Evolutionary conservation across 2,888 invertebrate species (phyloP), one percentile per base, ranked within the genome.

Genomic region (Saturnia japonica): DNA sequence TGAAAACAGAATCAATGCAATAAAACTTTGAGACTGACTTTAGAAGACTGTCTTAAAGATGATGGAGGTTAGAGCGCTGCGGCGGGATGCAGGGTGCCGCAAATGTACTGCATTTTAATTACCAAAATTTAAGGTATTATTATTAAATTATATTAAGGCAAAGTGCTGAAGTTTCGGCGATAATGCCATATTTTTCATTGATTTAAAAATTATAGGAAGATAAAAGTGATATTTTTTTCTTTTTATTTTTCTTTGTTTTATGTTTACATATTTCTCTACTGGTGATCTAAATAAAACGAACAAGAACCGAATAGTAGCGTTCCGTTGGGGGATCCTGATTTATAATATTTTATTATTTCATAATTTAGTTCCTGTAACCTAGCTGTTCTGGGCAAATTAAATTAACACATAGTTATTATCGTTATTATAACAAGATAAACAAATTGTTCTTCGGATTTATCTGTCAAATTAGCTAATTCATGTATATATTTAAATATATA

Each of bases 21-120:
- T 92, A 93, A 87, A 90, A 89, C 87, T 93, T 92, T 91, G 85
- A 93, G 93, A 92, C 93, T 93, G 93, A 93, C 92, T 92, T 92
- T 81, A 91, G 90, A 93, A 93, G 93, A 93, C 93, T 93, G 93
- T 93, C 93, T 92, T 89, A 87, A 91, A 90, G 89, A 88, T 79
- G 74, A 72, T 72, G 76, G 74, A 73, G 74, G 22, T 22, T 66
- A 73, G 73, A 72, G 73, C 75, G 74, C 71, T 73, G 75, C 74
- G 76, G 70, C 45, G 51, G 66, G 43, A 12, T 28, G 45, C 34
- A 47, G 64, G 28, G 34, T 40, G 64, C 70, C 64, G 70, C 68
- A 2, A 69, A 54, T 54, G 66, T 66, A 70, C 70, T 71, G 68
- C 71, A 64, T 71, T 71, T 81, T 82, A 79, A 81, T 83, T 80